Conservation (phyloP, 2,113 vertebrate genomes). For the Antennarius striatus region DNA sequence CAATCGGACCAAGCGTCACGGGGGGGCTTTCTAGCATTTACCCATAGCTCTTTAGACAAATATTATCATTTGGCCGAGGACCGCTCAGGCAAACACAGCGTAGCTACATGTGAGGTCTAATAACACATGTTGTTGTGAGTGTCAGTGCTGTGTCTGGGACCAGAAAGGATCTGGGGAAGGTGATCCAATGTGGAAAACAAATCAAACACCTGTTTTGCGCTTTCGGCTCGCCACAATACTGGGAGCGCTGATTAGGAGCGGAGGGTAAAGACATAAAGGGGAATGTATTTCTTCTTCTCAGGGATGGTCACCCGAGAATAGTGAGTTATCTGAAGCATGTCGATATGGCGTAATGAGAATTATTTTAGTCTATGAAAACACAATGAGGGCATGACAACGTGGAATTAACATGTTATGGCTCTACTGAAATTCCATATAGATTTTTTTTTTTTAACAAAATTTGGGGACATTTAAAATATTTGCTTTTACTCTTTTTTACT, state of each 20-base stretch:
- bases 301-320: neutral
- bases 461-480: neutral
- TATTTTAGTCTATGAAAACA: conserved; percentile 8
- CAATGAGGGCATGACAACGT: neutral
- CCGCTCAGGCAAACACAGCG: conserved; percentile 63
- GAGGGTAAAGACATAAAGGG: conserved; percentile 3
- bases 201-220: conserved; percentile 77
- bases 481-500: neutral
- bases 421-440: too few species aligned
- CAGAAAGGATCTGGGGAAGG: conserved; percentile 50
- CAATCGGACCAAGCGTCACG: conserved; percentile 56
- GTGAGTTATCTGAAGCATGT: conserved; percentile 15
- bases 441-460: too few species aligned
- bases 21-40: conserved; percentile 50
- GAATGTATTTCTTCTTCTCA: conserved; percentile 9
- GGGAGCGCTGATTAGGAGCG: conserved; percentile 13
- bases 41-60: conserved; percentile 72
- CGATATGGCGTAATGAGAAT: conserved; percentile 5
- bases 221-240: conserved; percentile 18
- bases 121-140: conserved; percentile 68
- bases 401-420: neutral
- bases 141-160: conserved; percentile 76
- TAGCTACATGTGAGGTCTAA: conserved; percentile 78
- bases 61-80: conserved; percentile 81
- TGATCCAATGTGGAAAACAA: conserved; percentile 67